Evolutionary conservation across 2,888 invertebrate species (phyloP).

Genomic region (Diogma glabrata): DNA sequence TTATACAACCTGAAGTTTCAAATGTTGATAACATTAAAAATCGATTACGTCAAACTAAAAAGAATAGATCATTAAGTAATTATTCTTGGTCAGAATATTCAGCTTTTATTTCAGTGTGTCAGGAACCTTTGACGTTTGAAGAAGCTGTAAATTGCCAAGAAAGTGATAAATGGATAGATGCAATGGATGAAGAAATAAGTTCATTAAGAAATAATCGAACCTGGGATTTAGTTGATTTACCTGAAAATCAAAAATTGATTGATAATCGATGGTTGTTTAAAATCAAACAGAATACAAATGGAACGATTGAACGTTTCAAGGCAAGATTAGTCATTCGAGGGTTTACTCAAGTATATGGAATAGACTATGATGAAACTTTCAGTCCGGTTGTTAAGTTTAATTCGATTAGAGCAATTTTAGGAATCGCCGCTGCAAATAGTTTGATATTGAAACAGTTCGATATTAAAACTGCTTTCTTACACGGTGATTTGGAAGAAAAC

Average conservation of each 20-base stretch:
- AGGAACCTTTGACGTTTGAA: not conserved
- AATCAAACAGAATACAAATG: not conserved
- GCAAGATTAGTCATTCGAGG: not conserved
- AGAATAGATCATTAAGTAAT: too few relatives aligned
- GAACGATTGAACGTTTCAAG: conserved; percentile 12
- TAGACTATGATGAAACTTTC: not conserved
- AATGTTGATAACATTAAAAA: not conserved
- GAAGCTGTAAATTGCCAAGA: not conserved
- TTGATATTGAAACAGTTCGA: conserved; percentile 16
- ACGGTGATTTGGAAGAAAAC: conserved; percentile 12
- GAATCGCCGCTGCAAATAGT: not conserved
- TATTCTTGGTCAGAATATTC: too few relatives aligned
- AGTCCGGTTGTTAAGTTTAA: not conserved
- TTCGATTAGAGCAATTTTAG: not conserved
- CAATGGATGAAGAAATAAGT: not conserved
- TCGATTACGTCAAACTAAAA: not conserved
- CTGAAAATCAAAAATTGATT: not conserved
- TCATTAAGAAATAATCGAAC: not conserved
- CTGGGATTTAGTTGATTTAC: not conserved
- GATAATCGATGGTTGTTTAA: not conserved
- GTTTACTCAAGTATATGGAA: not conserved
- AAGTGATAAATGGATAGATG: not conserved
- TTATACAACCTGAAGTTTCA: too few relatives aligned
- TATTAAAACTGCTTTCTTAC: conserved; percentile 17
- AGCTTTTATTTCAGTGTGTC: not conserved